phyloP scores from a whole-genome alignment of 2,797 vertebrate species.

The Anabas testudineus region DNA sequence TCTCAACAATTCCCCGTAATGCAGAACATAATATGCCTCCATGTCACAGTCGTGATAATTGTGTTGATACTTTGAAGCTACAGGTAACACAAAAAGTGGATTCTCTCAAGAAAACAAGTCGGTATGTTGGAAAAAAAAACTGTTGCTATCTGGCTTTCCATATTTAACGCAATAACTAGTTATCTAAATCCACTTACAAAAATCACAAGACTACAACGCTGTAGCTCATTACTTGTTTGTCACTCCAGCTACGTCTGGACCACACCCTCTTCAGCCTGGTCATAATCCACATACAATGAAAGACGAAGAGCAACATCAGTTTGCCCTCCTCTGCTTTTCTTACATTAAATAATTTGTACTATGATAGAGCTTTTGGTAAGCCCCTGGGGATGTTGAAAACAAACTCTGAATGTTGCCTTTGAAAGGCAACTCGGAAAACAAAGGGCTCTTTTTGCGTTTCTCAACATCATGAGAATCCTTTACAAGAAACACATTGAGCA shows the following conservation, averaged over 20 bases:
- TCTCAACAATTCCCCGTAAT: not conserved
- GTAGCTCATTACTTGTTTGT: conserved; percentile 3
- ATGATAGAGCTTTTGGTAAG: conserved; percentile 55
- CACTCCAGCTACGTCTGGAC: not conserved
- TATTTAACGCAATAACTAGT: too few relatives aligned
- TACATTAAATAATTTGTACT: conserved; percentile 59
- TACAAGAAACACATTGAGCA: conserved; percentile 71
- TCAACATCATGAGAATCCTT: conserved; percentile 75
- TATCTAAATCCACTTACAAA: too few relatives aligned
- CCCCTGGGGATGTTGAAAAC: conserved; percentile 60
- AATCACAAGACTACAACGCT: not conserved
- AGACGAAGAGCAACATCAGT: conserved; percentile 45
- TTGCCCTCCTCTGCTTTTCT: conserved; percentile 41
- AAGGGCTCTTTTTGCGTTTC: conserved; percentile 66
- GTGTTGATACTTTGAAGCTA: not conserved
- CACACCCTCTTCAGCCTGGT: not conserved
- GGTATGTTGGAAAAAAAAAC: not conserved
- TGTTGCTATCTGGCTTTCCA: too few relatives aligned
- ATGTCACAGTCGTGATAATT: not conserved
- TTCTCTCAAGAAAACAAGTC: not conserved
- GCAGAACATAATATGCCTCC: too few relatives aligned
- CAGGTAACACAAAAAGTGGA: not conserved
- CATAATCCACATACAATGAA: conserved; percentile 15
- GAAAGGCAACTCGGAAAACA: conserved; percentile 68
- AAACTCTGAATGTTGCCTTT: conserved; percentile 74